Evolutionary conservation across 2,113 vertebrate genomes (phyloP).

Genomic region (Brachyhypopomus occidentalis): DNA sequence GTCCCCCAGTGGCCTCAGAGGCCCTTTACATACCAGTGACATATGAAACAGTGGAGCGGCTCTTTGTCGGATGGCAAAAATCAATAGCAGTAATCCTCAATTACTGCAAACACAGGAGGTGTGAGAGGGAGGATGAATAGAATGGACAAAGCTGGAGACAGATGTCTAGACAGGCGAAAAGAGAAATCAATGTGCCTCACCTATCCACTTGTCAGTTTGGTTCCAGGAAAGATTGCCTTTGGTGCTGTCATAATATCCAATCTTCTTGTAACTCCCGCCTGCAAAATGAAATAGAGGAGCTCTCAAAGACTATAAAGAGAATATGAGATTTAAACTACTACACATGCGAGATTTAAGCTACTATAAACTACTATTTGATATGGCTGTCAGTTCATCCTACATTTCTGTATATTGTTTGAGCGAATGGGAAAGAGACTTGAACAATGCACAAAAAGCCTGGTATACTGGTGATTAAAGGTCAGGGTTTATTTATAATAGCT

Average conservation of each 20-base stretch:
- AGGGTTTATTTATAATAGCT: constrained; percentile 8
- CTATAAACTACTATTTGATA: background rate
- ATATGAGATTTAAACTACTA: background rate
- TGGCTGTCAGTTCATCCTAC: background rate
- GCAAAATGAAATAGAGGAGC: constrained; percentile 14
- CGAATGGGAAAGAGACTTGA: constrained; percentile 7
- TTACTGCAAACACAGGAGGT: constrained; percentile 14
- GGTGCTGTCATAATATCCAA: constrained; percentile 93
- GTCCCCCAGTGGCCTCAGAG: constrained; percentile 23
- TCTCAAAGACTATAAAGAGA: constrained; percentile 12
- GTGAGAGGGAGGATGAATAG: constrained; percentile 26
- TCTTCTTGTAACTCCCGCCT: constrained; percentile 94
- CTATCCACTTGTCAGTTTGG: constrained; percentile 89
- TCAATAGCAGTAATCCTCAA: constrained; percentile 47
- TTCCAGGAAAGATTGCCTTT: constrained; percentile 93
- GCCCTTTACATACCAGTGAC: constrained; percentile 39
- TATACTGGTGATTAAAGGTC: constrained; percentile 32
- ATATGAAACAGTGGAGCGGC: constrained; percentile 31
- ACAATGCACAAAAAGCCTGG: background rate
- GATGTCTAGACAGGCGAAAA: constrained; percentile 33
- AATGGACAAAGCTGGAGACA: constrained; percentile 31
- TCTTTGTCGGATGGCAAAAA: constrained; percentile 42
- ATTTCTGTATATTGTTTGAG: background rate
- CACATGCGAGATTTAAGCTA: background rate
- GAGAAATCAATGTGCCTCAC: constrained; percentile 69